A percentile compares a stretch with the other conserved stretches of the same genome.
phyloP scores from a whole-genome alignment of 2,113 vertebrate genomes.

The Balaeniceps rex region DNA sequence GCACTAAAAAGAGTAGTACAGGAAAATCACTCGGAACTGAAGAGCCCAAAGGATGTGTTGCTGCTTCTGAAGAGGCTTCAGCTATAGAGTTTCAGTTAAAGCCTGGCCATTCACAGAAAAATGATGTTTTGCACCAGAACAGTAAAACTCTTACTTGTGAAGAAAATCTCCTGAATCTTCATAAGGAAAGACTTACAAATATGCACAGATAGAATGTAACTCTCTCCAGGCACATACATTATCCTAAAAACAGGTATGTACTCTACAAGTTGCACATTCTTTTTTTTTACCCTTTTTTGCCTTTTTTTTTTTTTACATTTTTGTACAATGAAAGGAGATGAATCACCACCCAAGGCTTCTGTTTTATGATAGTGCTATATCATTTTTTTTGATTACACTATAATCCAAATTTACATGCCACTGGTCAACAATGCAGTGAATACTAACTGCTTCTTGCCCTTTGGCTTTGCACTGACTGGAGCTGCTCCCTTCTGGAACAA shows the following conservation, averaged over 20 bases:
- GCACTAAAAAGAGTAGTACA: not conserved
- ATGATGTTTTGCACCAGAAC: slow-evolving; percentile 40
- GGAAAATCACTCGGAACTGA: not conserved
- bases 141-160: slow-evolving; percentile 68
- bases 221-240: slow-evolving; percentile 58
- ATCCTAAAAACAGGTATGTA: slow-evolving; percentile 75
- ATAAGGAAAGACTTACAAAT: slow-evolving; percentile 72
- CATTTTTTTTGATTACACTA: not conserved
- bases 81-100: slow-evolving; percentile 19
- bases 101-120: slow-evolving; percentile 43
- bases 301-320: not conserved
- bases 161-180: slow-evolving; percentile 71
- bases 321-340: not conserved
- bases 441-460: not conserved
- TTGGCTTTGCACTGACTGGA: not conserved
- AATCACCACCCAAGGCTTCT: not conserved
- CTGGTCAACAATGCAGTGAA: not conserved
- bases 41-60: slow-evolving; percentile 1
- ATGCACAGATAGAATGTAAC: slow-evolving; percentile 77
- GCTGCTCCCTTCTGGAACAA: not conserved
- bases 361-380: not conserved
- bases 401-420: not conserved
- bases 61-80: slow-evolving; percentile 30
- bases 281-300: not conserved
- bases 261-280: not conserved